Evolutionary conservation across 2,797 vertebrate species (phyloP).

Genomic region (Rhinichthys osculus): DNA sequence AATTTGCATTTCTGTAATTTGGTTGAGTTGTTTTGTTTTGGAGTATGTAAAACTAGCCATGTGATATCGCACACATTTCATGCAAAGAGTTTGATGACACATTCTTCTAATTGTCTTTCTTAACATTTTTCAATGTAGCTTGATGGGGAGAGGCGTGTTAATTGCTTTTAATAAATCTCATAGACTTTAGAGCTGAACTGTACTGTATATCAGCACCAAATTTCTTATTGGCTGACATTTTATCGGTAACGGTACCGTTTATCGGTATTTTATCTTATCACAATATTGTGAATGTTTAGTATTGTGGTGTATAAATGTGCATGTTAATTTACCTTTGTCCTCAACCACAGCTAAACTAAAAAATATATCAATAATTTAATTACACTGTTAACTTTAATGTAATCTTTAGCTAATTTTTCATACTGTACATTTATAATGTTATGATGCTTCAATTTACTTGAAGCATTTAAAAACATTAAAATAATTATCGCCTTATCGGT

Average conservation of each 20-base stretch:
- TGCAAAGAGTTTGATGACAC: not conserved
- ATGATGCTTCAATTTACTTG: not conserved
- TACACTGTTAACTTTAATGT: not conserved
- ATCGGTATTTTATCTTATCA: too few relatives aligned
- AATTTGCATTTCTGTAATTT: conserved; percentile 11
- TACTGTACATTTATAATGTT: not conserved
- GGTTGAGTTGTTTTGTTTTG: not conserved
- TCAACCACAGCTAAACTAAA: not conserved
- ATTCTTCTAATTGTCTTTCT: not conserved
- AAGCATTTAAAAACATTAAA: not conserved
- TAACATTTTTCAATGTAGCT: not conserved
- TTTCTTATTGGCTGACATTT: not conserved
- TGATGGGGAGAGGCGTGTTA: not conserved
- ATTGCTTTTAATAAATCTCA: not conserved
- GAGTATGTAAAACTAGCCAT: not conserved
- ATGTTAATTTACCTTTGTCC: not conserved
- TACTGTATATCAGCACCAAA: not conserved
- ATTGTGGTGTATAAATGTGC: not conserved
- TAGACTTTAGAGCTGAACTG: not conserved
- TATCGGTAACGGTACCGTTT: not conserved
- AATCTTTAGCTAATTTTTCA: not conserved
- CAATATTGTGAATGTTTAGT: not conserved
- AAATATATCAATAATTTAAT: not conserved
- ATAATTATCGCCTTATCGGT: not conserved
- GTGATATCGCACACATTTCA: not conserved